Evolutionary conservation across 2,888 invertebrate genomes (phyloP).

Genomic region (Hemistola chrysoprasaria): DNA sequence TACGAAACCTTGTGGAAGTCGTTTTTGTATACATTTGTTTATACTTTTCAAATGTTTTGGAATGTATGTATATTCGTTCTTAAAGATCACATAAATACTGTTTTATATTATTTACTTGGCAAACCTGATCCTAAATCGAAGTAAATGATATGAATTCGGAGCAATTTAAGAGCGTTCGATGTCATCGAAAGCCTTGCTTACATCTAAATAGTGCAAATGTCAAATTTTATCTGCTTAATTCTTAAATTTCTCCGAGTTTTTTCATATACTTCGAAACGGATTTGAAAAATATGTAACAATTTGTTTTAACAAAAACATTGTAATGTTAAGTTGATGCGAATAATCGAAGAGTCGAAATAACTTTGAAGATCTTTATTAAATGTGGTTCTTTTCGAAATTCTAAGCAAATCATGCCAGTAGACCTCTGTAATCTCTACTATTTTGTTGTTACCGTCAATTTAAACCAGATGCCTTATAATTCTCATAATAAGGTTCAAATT

Average conservation of each 20-base stretch:
- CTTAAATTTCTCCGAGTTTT: not conserved
- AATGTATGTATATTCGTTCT: conserved; percentile 1
- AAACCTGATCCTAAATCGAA: no score
- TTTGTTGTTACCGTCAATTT: conserved; percentile 18
- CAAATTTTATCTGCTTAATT: not conserved
- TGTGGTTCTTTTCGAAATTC: conserved; percentile 46
- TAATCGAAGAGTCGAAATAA: no score
- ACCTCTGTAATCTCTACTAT: conserved; percentile 26
- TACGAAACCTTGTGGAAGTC: conserved; percentile 22
- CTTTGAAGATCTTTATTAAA: no score
- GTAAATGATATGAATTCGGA: no score
- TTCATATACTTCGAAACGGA: not conserved
- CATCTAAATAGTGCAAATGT: not conserved
- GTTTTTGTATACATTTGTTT: conserved; percentile 3
- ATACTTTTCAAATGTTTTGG: conserved; percentile 1
- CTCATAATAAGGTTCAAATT: conserved; percentile 3
- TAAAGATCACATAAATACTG: not conserved
- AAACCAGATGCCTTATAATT: conserved; percentile 1
- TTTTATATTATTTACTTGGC: not conserved
- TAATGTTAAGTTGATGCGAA: no score
- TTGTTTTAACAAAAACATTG: no score
- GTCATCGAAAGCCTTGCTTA: no score
- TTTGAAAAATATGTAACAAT: not conserved
- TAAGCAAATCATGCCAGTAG: conserved; percentile 37
- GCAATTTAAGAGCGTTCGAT: no score